These are phyloP conservation scores for Archips xylosteana DNA, from an alignment of 2,888 invertebrate genomes.

Conservation along the genomic window DNA sequence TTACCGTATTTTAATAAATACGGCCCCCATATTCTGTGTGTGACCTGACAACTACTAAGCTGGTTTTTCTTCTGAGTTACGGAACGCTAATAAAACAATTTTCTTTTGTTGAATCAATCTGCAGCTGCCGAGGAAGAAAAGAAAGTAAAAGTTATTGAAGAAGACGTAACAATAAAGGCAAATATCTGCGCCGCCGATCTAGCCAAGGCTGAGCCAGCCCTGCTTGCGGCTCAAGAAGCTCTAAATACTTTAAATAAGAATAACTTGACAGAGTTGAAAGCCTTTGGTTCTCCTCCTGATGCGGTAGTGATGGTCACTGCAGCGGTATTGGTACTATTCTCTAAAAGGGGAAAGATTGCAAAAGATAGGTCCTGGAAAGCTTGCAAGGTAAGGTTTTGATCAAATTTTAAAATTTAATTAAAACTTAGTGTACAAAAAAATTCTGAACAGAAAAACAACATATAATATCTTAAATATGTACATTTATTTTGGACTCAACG, in stretches of 20 bases:
- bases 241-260: constrained; percentile 96
- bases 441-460: too few relatives aligned
- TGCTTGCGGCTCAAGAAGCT: constrained; percentile 95
- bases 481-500: neutral
- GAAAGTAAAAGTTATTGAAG: constrained; percentile 95
- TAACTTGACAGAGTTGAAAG: constrained; percentile 97
- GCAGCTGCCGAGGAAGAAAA: constrained; percentile 93
- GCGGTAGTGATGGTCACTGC: constrained; percentile 95
- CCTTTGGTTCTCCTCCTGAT: constrained; percentile 96
- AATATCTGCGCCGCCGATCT: constrained; percentile 95
- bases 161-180: constrained; percentile 93
- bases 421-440: too few relatives aligned
- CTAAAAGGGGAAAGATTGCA: constrained; percentile 93
- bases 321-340: constrained; percentile 95
- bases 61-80: too few relatives aligned
- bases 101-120: constrained; percentile 20
- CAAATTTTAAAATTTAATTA: neutral
- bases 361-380: constrained; percentile 97
- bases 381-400: constrained; percentile 86
- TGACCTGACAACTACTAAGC: too few relatives aligned
- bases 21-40: too few relatives aligned
- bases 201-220: constrained; percentile 95
- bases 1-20: neutral
- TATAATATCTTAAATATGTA: neutral
- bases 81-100: neutral